These are phyloP conservation scores for Halichoeres trimaculatus DNA, from an alignment of 2,113 vertebrate species.

Conservation along the genomic window DNA sequence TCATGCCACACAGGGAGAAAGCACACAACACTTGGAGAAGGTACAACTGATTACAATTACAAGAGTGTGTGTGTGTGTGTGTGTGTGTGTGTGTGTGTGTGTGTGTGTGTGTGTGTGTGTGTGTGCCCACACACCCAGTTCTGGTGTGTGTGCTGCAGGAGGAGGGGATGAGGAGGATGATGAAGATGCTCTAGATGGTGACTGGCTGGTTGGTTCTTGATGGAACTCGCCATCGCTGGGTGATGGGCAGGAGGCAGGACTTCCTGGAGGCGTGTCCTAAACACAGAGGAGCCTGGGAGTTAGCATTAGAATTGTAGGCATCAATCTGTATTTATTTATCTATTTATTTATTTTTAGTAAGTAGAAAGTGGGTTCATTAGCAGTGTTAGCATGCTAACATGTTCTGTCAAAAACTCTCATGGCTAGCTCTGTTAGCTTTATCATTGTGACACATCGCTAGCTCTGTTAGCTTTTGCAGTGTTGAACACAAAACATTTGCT, in stretches of 20 bases:
- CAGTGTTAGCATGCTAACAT: no score
- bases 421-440: no score
- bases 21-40: no score
- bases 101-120: not conserved
- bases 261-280: constrained; percentile 29
- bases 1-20: no score
- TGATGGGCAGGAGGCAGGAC: constrained; percentile 33
- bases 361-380: no score
- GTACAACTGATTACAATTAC: no score
- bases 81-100: not conserved
- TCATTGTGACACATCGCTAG: no score
- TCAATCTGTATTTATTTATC: no score
- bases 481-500: not conserved
- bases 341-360: no score
- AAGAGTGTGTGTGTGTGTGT: no score
- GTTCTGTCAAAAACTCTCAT: no score
- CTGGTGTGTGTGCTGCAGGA: constrained; percentile 15
- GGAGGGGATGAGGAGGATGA: constrained; percentile 30
- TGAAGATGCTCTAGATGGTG: constrained; percentile 53
- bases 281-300: not conserved
- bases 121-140: constrained; percentile 30
- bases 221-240: constrained; percentile 37
- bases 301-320: constrained; percentile 13
- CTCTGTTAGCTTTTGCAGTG: not conserved
- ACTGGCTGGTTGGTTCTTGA: constrained; percentile 43